phyloP scores from a whole-genome alignment of 2,888 invertebrate species.

The Ormyrus thymus region DNA sequence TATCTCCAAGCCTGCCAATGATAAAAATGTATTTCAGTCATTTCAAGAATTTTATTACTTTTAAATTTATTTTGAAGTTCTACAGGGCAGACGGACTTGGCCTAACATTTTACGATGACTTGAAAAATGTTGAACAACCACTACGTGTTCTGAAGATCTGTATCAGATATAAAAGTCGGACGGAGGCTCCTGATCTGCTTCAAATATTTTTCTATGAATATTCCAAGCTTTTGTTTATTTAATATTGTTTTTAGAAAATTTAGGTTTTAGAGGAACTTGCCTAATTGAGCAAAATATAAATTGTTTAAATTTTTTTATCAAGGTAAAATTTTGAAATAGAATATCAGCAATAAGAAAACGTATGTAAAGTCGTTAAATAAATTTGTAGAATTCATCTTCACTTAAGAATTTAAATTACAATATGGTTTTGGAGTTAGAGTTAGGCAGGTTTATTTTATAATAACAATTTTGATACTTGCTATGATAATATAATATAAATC shows the following conservation, averaged over 20 bases:
- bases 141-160: constrained; percentile 48
- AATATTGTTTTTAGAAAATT: constrained; percentile 12
- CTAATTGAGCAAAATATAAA: constrained; percentile 18
- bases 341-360: too few species aligned
- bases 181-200: constrained; percentile 42
- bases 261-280: constrained; percentile 37
- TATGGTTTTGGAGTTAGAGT: constrained; percentile 28
- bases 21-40: constrained; percentile 1
- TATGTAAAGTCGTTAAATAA: neutral
- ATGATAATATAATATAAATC: constrained; percentile 20
- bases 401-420: neutral
- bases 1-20: constrained; percentile 14
- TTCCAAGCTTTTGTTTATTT: constrained; percentile 36
- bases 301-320: neutral
- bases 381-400: constrained; percentile 13
- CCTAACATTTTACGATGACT: constrained; percentile 46
- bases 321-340: too few species aligned
- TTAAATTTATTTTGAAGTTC: constrained; percentile 44
- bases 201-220: constrained; percentile 24
- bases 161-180: constrained; percentile 33
- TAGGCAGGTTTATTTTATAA: constrained; percentile 26
- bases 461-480: constrained; percentile 27
- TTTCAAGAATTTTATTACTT: constrained; percentile 25
- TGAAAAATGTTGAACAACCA: constrained; percentile 48
- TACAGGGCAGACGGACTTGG: constrained; percentile 46